Conservation (phyloP, 2,888 invertebrate genomes). For the Ophion slaviceki region DNA sequence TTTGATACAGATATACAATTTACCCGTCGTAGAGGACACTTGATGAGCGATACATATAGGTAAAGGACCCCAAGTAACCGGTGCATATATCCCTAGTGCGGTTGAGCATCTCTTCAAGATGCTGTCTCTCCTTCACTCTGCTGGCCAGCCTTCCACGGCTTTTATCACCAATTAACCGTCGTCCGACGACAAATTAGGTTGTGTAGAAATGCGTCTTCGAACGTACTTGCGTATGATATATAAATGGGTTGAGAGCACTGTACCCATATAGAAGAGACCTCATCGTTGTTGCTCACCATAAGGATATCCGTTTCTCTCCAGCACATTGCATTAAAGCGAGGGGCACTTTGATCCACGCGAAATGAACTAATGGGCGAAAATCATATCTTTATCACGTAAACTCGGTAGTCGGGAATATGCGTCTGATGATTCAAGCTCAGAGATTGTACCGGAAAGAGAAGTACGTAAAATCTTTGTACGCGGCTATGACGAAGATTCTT, state of each 20-base stretch:
- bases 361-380: background rate
- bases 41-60: slow-evolving; percentile 43
- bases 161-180: slow-evolving; percentile 76
- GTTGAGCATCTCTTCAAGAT: slow-evolving; percentile 31
- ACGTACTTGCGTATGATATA: slow-evolving; percentile 36
- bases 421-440: background rate
- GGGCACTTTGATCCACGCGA: background rate
- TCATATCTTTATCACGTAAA: background rate
- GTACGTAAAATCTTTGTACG: background rate
- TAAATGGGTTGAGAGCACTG: slow-evolving; percentile 30
- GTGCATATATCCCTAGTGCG: slow-evolving; percentile 11
- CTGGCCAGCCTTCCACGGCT: slow-evolving; percentile 52
- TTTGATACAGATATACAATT: slow-evolving; percentile 11
- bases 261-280: background rate
- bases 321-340: background rate
- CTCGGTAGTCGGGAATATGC: background rate
- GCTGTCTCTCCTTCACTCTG: slow-evolving; percentile 26
- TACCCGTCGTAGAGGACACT: slow-evolving; percentile 11
- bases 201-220: slow-evolving; percentile 56
- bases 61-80: background rate
- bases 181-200: slow-evolving; percentile 77
- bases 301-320: slow-evolving; percentile 25
- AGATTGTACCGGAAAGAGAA: background rate
- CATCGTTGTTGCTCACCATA: background rate
- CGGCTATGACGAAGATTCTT: no score